Conservation (phyloP, 1,140 invertebrate species). For the Fragariocoptes setiger region DNA sequence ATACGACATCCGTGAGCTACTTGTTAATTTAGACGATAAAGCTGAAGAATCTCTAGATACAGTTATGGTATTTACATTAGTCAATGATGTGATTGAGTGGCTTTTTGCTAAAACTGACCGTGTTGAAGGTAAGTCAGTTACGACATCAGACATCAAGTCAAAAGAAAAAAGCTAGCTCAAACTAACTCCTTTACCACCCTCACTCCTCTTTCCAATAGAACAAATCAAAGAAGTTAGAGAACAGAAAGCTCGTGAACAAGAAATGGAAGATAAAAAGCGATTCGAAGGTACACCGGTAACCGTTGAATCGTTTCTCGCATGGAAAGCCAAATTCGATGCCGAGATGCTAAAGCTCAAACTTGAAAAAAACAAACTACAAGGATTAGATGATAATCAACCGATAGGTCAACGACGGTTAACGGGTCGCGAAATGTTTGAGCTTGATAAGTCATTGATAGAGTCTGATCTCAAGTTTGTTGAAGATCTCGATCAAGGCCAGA, state of each 20-base stretch:
- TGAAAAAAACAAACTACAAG: conserved; percentile 23
- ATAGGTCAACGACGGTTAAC: conserved; percentile 13
- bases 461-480: conserved; percentile 58
- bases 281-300: conserved; percentile 82
- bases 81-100: conserved; percentile 70
- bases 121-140: conserved; percentile 1
- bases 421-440: conserved; percentile 65
- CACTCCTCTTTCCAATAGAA: too few relatives aligned
- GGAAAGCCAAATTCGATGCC: conserved; percentile 73
- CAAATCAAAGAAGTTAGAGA: conserved; percentile 3
- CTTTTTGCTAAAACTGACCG: conserved; percentile 26
- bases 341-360: conserved; percentile 41
- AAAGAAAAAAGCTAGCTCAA: too few relatives aligned
- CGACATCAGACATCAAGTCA: too few relatives aligned
- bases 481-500: conserved; percentile 24
- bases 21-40: conserved; percentile 29
- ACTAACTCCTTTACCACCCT: too few relatives aligned
- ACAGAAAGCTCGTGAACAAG: conserved; percentile 31
- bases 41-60: conserved; percentile 65
- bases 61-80: conserved; percentile 86
- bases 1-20: conserved; percentile 22
- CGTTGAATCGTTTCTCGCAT: conserved; percentile 74
- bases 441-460: conserved; percentile 60
- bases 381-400: conserved; percentile 13
- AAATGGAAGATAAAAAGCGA: conserved; percentile 2